Conservation (phyloP, 2,113 vertebrate species). For the Mungos mungo region DNA sequence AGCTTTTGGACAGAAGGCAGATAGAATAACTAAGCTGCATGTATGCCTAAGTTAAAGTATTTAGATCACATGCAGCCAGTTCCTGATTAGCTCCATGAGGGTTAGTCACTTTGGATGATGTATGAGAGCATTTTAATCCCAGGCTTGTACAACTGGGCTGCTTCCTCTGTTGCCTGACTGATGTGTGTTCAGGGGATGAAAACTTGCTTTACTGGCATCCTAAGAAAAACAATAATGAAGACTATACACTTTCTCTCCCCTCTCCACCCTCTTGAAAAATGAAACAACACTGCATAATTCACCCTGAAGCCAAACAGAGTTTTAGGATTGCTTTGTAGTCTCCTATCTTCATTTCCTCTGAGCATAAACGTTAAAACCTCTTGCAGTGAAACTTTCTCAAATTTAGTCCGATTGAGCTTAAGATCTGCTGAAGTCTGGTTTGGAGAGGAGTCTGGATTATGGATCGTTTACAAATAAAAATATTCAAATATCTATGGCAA, state of each 20-base stretch:
- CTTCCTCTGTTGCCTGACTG: neutral
- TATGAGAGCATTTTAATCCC: neutral
- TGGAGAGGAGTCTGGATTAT: neutral
- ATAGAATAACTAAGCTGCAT: neutral
- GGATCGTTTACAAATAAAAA: neutral
- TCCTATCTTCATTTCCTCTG: neutral
- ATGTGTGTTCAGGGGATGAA: neutral
- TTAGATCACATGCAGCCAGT: neutral
- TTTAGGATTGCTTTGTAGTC: neutral
- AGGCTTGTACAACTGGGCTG: neutral
- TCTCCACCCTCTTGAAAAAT: constrained; percentile 12
- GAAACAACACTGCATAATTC: neutral
- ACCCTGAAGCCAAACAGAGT: neutral
- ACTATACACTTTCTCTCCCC: neutral
- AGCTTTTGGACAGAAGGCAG: neutral
- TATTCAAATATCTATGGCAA: neutral
- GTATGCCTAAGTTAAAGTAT: neutral
- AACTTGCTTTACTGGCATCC: neutral
- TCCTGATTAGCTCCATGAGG: neutral
- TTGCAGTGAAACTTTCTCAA: neutral
- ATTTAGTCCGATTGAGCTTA: neutral
- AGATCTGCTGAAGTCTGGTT: neutral
- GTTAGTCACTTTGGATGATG: neutral
- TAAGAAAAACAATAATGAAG: constrained; percentile 21
- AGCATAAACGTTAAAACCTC: neutral